Percentiles rank a stretch among this genome's conserved stretches.
These are phyloP conservation scores for Whitmania pigra DNA, from an alignment of 1,140 invertebrate genomes.

Conservation along the genomic window DNA sequence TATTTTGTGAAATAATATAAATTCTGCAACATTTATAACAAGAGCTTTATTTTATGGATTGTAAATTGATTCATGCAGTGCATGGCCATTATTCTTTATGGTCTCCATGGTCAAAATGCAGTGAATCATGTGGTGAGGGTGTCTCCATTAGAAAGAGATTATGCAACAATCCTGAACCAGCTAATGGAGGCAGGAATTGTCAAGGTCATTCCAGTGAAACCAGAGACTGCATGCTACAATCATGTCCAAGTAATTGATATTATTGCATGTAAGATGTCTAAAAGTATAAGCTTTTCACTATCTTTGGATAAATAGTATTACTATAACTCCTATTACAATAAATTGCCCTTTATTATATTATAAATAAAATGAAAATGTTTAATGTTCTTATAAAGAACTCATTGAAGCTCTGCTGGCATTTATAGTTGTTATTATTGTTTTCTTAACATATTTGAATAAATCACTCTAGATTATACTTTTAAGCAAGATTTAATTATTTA, in stretches of 20 bases:
- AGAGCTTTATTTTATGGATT: not conserved
- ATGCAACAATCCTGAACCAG: slow-evolving; percentile 46
- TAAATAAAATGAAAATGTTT: not conserved
- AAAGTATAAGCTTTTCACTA: not conserved
- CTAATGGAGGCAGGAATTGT: slow-evolving; percentile 56
- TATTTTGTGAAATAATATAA: not conserved
- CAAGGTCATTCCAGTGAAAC: slow-evolving; percentile 32
- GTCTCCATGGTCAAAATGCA: slow-evolving; percentile 31
- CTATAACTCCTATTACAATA: not conserved
- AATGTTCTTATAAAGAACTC: too few relatives aligned
- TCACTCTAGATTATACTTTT: not conserved
- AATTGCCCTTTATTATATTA: not conserved
- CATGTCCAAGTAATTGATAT: slow-evolving; percentile 22
- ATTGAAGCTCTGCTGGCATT: not conserved
- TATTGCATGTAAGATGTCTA: not conserved
- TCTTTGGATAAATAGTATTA: not conserved
- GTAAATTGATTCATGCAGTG: slow-evolving; percentile 19
- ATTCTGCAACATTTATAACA: not conserved
- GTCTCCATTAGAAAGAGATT: slow-evolving; percentile 27
- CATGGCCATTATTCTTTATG: slow-evolving; percentile 35
- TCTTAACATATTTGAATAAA: too few relatives aligned
- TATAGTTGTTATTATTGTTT: not conserved
- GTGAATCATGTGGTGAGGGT: slow-evolving; percentile 32
- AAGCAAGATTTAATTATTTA: slow-evolving; percentile 14
- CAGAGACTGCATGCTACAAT: slow-evolving; percentile 31